Evolutionary conservation across 2,113 vertebrate genomes (phyloP).

Genomic region (Lethenteron camtschaticum): DNA sequence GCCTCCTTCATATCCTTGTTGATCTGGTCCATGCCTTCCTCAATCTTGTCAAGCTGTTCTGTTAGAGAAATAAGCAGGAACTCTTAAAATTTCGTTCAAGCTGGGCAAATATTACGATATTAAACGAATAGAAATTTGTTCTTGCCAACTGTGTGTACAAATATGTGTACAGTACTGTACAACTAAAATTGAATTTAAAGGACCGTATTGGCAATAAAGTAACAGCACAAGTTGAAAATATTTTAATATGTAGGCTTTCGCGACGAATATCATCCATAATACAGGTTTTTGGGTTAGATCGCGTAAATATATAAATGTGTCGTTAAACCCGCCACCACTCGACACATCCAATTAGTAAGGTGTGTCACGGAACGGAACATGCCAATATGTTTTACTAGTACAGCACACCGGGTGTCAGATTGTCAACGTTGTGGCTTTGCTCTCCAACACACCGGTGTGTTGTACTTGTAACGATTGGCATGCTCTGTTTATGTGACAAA

Average conservation of each 20-base stretch:
- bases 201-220: neutral
- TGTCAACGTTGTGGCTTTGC: neutral
- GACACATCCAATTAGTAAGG: neutral
- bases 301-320: too few relatives aligned
- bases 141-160: too few relatives aligned
- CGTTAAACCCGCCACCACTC: too few relatives aligned
- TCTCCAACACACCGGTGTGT: neutral
- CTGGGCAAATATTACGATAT: constrained; percentile 47
- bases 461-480: neutral
- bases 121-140: constrained; percentile 11
- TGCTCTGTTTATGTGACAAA: neutral
- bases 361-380: neutral
- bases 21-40: constrained; percentile 69
- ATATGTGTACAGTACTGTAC: constrained; percentile 36
- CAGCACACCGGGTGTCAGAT: neutral
- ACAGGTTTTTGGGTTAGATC: too few relatives aligned
- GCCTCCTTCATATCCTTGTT: constrained; percentile 73
- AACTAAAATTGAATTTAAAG: constrained; percentile 24
- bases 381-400: neutral
- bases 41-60: constrained; percentile 67
- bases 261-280: too few relatives aligned
- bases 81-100: constrained; percentile 42
- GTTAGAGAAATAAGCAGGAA: constrained; percentile 64
- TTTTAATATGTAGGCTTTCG: neutral
- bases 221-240: constrained; percentile 12